Evolutionary conservation across 1,140 invertebrate species (phyloP), one percentile per base, ranked within the genome.

Genomic region (Orussus abietinus): DNA sequence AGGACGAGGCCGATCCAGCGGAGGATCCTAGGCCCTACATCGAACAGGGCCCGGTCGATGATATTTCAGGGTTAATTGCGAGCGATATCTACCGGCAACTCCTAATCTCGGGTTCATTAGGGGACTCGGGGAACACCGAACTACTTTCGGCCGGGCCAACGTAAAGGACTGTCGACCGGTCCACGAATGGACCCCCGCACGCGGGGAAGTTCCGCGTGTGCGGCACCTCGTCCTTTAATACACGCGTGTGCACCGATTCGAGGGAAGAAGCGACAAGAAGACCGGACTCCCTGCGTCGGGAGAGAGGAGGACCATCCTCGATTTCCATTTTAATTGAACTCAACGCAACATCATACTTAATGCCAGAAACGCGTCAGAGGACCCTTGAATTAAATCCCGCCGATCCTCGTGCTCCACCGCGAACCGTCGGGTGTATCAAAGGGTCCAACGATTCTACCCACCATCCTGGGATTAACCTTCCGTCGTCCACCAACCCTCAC

Each of bases 251-350:
- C n/a, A n/a, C n/a, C n/a, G n/a, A n/a, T n/a, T n/a, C n/a, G n/a
- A n/a, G n/a, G n/a, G n/a, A n/a, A n/a, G n/a, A n/a, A n/a, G n/a
- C n/a, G n/a, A n/a, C n/a, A n/a, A n/a, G n/a, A n/a, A n/a, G n/a
- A n/a, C n/a, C n/a, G n/a, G n/a, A n/a, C n/a, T n/a, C n/a, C n/a
- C 37, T 33, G 33, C 33, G 20, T 39, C 13, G 22, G 28, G 25
- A 21, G 26, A 32, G 17, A 44, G 42, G 35, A 47, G 43, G 53
- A 34, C 40, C 49, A 61, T 59, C 51, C 53, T 51, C 62, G 57
- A 68, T 70, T 69, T 72, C 66, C 66, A 72, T 67, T 72, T 71
- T 69, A 71, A 72, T 72, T 71, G 65, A 69, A 72, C 62, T 65
- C 64, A 62, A 66, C 59, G 63, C 59, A 64, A 69, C 63, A 66